Evolutionary conservation across 64 coral and sea anemone genomes (phyloP).

Genomic region (Orbicella faveolata): DNA sequence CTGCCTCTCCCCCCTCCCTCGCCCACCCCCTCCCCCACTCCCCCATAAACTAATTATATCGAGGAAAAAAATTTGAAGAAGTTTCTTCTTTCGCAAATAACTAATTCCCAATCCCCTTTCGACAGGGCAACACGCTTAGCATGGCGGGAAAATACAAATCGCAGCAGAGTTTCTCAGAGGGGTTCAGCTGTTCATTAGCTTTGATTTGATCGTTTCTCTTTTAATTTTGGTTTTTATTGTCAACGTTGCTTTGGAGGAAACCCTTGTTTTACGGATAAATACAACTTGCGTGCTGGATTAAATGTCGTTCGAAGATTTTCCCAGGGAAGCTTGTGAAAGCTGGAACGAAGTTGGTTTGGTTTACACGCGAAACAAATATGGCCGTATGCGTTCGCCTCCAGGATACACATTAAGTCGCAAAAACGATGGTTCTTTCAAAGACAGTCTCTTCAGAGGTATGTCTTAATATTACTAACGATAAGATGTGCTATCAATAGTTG

Average conservation of each 20-base stretch:
- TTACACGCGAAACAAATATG: constrained; percentile 84
- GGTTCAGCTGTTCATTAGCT: neutral
- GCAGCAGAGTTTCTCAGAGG: neutral
- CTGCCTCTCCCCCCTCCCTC: no score
- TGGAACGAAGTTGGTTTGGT: constrained; percentile 60
- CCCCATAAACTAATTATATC: no score
- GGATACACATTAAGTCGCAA: constrained; percentile 24
- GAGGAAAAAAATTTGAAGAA: neutral
- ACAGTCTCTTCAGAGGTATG: constrained; percentile 63
- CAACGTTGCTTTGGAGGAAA: no score
- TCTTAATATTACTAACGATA: neutral
- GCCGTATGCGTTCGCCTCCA: constrained; percentile 55
- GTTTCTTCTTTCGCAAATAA: neutral
- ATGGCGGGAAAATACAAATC: constrained; percentile 39
- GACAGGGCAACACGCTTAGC: neutral
- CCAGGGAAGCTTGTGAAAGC: neutral
- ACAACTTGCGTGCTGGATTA: no score
- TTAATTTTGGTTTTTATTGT: neutral
- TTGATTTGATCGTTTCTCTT: neutral
- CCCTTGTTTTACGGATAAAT: no score
- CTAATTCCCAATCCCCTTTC: constrained; percentile 1
- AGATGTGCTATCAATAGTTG: no score
- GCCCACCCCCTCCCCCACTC: no score
- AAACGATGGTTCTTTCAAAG: constrained; percentile 1
- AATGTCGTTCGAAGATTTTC: constrained; percentile 7